Conservation (phyloP, 1,140 invertebrate species). For the Atta texana region DNA sequence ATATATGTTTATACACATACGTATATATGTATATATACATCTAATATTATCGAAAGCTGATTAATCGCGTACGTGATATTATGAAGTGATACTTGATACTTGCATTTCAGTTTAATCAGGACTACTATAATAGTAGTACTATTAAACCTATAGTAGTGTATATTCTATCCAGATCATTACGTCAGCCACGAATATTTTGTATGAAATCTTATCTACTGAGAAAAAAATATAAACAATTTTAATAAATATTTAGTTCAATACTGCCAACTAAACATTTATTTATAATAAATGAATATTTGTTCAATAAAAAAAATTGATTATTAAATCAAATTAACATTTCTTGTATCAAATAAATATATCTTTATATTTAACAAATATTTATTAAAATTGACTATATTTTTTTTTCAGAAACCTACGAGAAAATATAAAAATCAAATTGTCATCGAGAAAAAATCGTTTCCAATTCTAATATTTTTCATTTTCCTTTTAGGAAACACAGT, state of each 20-base stretch:
- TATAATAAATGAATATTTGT: too few species aligned
- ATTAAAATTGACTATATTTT: too few species aligned
- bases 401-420: background rate
- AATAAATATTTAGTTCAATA: too few species aligned
- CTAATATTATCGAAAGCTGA: constrained; percentile 54
- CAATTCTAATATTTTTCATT: background rate
- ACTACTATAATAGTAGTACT: too few species aligned
- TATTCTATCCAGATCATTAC: background rate
- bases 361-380: too few species aligned
- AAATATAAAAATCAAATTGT: background rate
- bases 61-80: constrained; percentile 54
- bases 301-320: too few species aligned
- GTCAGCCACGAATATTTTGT: background rate
- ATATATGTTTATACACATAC: background rate
- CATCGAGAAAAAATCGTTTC: background rate
- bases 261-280: too few species aligned
- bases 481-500: too few species aligned
- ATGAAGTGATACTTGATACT: constrained; percentile 13
- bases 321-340: too few species aligned
- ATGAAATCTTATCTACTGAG: background rate
- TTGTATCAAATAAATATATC: too few species aligned
- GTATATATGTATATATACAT: background rate
- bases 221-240: too few species aligned
- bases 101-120: constrained; percentile 10
- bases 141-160: background rate